Conservation (phyloP, 2,888 invertebrate species). For the Pristionchus maxplancki region DNA sequence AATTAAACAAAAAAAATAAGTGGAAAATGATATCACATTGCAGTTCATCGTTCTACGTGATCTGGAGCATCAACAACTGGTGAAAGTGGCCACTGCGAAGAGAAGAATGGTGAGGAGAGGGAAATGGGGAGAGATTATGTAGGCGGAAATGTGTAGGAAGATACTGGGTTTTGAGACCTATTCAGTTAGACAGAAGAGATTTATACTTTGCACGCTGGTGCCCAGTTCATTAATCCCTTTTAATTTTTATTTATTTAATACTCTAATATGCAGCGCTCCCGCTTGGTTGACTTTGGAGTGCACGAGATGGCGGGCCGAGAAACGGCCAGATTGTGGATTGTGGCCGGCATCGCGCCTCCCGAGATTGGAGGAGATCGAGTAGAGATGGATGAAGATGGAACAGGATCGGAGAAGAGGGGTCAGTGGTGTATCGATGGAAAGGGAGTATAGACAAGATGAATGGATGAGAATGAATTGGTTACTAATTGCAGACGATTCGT, state of each 20-base stretch:
- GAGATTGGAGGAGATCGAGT: neutral
- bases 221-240: too few relatives aligned
- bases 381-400: neutral
- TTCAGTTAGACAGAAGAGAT: too few relatives aligned
- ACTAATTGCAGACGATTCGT: constrained; percentile 10
- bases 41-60: constrained; percentile 35
- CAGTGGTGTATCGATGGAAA: neutral
- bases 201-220: too few relatives aligned
- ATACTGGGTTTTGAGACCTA: neutral
- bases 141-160: neutral
- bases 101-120: neutral
- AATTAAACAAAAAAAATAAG: too few relatives aligned
- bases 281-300: constrained; percentile 41
- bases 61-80: constrained; percentile 27
- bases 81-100: neutral
- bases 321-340: constrained; percentile 27
- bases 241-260: too few relatives aligned
- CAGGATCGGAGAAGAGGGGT: neutral
- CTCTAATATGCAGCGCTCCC: neutral
- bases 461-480: neutral
- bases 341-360: neutral
- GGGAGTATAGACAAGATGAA: neutral
- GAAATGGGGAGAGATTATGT: neutral
- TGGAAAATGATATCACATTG: neutral
- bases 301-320: neutral